Conservation (phyloP, 1,140 invertebrate genomes). For the Panagrolaimus sp. region DNA sequence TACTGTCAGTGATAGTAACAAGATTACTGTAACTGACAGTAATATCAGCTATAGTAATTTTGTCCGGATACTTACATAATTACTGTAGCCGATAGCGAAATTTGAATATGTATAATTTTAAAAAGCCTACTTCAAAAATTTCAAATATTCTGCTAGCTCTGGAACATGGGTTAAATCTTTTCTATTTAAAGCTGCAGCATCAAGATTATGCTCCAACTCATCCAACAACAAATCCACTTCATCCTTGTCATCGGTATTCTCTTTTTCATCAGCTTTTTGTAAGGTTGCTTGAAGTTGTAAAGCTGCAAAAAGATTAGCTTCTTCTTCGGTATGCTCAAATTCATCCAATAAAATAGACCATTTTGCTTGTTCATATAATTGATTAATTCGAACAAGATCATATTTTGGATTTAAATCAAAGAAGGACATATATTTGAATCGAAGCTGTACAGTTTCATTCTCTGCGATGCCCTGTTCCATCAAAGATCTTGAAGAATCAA, state of each 20-base stretch:
- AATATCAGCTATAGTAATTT: too few species aligned
- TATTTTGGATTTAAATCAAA: constrained; percentile 90
- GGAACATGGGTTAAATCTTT: constrained; percentile 81
- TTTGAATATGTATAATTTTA: too few species aligned
- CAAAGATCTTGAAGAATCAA: constrained; percentile 70
- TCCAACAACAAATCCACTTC: constrained; percentile 80
- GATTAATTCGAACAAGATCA: constrained; percentile 90
- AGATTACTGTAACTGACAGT: too few species aligned
- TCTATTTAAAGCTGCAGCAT: constrained; percentile 60
- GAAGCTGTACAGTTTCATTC: constrained; percentile 77
- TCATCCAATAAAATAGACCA: constrained; percentile 95
- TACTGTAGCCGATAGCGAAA: too few species aligned
- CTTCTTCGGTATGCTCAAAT: constrained; percentile 96
- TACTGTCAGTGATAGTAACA: too few species aligned
- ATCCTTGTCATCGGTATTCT: constrained; percentile 69
- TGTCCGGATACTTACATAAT: too few species aligned
- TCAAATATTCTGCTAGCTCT: constrained; percentile 78
- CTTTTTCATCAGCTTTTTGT: constrained; percentile 73
- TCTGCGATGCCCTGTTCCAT: constrained; percentile 96
- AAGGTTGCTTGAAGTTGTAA: constrained; percentile 87
- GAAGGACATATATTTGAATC: constrained; percentile 71
- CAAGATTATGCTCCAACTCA: constrained; percentile 53
- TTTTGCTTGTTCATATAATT: constrained; percentile 97
- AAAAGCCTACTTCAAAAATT: constrained; percentile 71
- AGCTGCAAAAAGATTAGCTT: constrained; percentile 95